Percentiles rank a stretch among this genome's conserved stretches.
Evolutionary conservation across 1,140 invertebrate species (phyloP).

Genomic region (Caenorhabditis latens): DNA sequence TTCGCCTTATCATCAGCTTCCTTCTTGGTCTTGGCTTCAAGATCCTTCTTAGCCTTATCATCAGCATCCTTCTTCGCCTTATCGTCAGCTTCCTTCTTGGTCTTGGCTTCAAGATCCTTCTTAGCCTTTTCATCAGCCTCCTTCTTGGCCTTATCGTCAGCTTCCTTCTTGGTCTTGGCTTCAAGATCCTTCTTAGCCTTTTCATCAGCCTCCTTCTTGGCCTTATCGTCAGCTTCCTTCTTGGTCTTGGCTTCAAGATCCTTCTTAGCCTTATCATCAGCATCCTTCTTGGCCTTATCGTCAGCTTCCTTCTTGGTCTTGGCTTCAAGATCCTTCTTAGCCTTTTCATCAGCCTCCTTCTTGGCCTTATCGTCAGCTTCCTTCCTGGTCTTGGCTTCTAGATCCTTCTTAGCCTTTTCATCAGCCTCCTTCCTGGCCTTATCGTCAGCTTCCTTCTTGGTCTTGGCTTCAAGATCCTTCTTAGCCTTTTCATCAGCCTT

Average conservation of each 20-base stretch:
- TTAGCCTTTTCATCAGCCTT: conserved; percentile 39
- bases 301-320: conserved; percentile 41
- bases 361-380: conserved; percentile 10
- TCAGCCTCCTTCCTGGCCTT: conserved; percentile 5
- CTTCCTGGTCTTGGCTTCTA: conserved; percentile 14
- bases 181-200: conserved; percentile 46
- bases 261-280: conserved; percentile 6
- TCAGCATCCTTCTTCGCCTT: conserved; percentile 2
- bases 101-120: conserved; percentile 43
- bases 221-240: conserved; percentile 28
- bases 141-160: conserved; percentile 31
- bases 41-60: conserved; percentile 20
- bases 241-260: conserved; percentile 20
- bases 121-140: conserved; percentile 42
- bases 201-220: not conserved
- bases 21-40: conserved; percentile 45
- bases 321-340: conserved; percentile 19
- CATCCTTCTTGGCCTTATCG: conserved; percentile 20
- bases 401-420: conserved; percentile 11
- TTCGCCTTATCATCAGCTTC: conserved; percentile 13
- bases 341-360: conserved; percentile 43
- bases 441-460: conserved; percentile 16
- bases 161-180: conserved; percentile 29
- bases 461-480: conserved; percentile 20
- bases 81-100: conserved; percentile 7